Base-by-base conservation (phyloP, 1,140 invertebrate species). In the Plectus sambesii region DNA sequence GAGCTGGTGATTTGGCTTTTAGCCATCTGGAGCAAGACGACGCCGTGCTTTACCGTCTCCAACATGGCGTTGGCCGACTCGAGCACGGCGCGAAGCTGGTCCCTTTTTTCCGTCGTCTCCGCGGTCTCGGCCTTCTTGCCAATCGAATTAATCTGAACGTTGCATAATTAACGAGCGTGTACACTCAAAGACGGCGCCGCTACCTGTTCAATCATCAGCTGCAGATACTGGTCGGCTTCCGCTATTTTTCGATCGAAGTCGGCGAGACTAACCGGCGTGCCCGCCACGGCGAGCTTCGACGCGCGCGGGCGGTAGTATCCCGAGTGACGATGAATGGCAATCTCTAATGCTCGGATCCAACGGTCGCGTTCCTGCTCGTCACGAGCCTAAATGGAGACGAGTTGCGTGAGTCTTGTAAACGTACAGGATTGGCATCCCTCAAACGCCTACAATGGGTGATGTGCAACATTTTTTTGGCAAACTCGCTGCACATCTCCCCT, bases 161-260 rank as follows among this genome's bases (percentile, higher is more conserved):
- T n/a, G n/a, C n/a, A n/a, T n/a, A n/a, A n/a, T n/a, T n/a, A n/a
- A n/a, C n/a, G n/a, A n/a, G n/a, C n/a, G n/a, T n/a, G n/a, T n/a
- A n/a, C n/a, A n/a, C n/a, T n/a, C n/a, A n/a, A n/a, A n/a, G 27
- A 49, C 9, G 41, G 80, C 79, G 56, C 85, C 58, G 71, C 61
- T 4, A 75, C 82, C 72, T 96, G 86, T 58, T 96, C 86, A 53
- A 96, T 93, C 69, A 98, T 79, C 43, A 96, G 76, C 74, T 96
- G 88, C 36, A 97, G 77, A 74, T 94, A 97, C 23, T 83, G 84
- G 74, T 97, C 90, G 15, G 89, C 87, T 74, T 96, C 89, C 1
- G 84, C 79, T 26, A 97, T 79, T 70, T 88, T 86, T 27, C 82
- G 80, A 71, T 92, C 86, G 70, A 97, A 87, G 66, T 84, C 81